A percentile compares a stretch with the other conserved stretches of the same genome.
phyloP scores from a whole-genome alignment of 2,797 vertebrate species.

The Apodemus agrarius region DNA sequence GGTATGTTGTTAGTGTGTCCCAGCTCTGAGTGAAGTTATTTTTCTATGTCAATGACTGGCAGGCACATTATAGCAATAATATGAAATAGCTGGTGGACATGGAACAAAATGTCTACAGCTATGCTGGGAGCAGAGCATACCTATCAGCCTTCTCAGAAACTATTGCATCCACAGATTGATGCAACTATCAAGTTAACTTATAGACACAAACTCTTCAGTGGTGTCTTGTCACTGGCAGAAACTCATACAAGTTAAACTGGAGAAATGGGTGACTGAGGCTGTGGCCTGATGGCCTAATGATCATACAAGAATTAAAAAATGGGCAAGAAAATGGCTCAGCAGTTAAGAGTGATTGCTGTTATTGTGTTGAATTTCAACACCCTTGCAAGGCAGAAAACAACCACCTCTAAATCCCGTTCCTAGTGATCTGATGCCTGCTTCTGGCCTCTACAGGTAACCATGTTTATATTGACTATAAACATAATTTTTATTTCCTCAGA shows the following conservation, averaged over 20 bases:
- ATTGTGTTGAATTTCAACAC: not conserved
- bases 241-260: not conserved
- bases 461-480: too few species aligned
- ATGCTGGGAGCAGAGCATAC: too few species aligned
- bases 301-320: not conserved
- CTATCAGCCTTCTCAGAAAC: not conserved
- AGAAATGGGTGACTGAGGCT: not conserved
- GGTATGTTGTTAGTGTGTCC: too few species aligned
- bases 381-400: not conserved
- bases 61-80: too few species aligned
- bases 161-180: not conserved
- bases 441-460: not conserved
- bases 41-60: too few species aligned
- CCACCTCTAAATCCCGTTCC: not conserved
- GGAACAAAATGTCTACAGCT: too few species aligned
- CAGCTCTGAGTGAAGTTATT: too few species aligned
- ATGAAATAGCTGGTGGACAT: too few species aligned
- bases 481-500: too few species aligned
- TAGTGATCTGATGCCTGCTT: not conserved
- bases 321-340: not conserved
- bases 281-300: not conserved
- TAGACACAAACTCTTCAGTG: not conserved
- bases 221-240: not conserved
- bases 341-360: not conserved
- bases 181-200: not conserved